These are phyloP conservation scores for Neodon shergylaensis DNA, from an alignment of 2,113 vertebrate genomes.

Conservation along the genomic window DNA sequence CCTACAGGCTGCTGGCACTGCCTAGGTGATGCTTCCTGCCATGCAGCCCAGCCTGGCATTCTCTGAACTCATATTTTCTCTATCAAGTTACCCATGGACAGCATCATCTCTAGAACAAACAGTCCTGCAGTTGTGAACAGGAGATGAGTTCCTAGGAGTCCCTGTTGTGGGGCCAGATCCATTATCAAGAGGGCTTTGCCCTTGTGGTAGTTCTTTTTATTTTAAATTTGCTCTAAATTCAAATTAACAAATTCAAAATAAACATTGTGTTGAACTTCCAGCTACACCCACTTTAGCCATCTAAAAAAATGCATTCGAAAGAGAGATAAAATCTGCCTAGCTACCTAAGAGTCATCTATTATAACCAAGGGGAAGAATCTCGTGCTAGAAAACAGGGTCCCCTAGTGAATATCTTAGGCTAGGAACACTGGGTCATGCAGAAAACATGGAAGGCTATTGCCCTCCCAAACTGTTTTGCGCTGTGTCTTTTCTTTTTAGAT, in stretches of 20 bases:
- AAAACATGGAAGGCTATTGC: background rate
- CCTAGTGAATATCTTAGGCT: background rate
- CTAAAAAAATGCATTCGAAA: slow-evolving; percentile 21
- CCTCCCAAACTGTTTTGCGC: background rate
- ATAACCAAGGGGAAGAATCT: background rate
- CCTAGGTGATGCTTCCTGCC: background rate
- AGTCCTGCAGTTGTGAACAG: background rate
- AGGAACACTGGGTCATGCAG: background rate
- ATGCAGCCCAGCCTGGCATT: background rate
- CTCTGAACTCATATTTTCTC: background rate
- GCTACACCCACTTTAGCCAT: background rate
- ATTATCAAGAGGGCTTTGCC: background rate
- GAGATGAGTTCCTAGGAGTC: background rate
- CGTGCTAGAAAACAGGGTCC: background rate
- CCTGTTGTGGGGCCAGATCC: background rate
- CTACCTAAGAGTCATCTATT: background rate
- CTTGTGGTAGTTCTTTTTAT: background rate
- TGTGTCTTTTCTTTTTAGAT: background rate
- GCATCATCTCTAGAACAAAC: background rate
- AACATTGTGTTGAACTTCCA: background rate
- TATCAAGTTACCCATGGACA: background rate
- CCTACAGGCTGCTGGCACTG: too few species aligned
- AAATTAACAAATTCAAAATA: background rate
- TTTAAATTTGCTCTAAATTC: background rate
- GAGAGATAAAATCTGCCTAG: background rate